A percentile compares a stretch with the other conserved stretches of the same genome.
These are phyloP conservation scores for Bombus picipes DNA, from an alignment of 1,140 invertebrate species.

Conservation along the genomic window DNA sequence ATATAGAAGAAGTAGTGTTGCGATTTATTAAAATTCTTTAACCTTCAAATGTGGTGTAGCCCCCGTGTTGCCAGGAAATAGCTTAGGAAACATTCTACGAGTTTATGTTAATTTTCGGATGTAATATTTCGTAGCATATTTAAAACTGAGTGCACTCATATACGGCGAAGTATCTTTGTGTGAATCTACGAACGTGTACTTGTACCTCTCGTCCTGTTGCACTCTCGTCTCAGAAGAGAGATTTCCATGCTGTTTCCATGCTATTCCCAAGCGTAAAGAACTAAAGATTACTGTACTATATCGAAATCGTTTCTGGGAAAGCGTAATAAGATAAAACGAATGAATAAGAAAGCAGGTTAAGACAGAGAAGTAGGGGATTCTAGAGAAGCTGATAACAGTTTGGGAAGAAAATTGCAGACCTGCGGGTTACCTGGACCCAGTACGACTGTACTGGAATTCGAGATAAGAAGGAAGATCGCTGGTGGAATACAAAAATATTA, in stretches of 20 bases:
- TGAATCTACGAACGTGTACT: conserved; percentile 10
- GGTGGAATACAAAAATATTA: background rate
- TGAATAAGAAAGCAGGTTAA: conserved; percentile 7
- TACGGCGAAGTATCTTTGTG: background rate
- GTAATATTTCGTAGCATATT: conserved; percentile 21
- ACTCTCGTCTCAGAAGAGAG: background rate
- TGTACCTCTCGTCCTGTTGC: background rate
- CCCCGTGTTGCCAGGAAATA: background rate
- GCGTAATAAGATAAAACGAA: background rate
- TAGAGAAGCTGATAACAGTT: conserved; percentile 9
- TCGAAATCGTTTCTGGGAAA: background rate
- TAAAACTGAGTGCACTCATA: conserved; percentile 2
- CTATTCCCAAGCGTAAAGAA: background rate
- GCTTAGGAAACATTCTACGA: background rate
- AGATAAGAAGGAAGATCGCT: conserved; percentile 17
- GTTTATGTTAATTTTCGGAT: conserved; percentile 10
- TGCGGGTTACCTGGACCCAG: background rate
- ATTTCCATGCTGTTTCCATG: background rate
- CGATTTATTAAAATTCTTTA: background rate
- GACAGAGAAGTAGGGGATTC: background rate
- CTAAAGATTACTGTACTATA: background rate
- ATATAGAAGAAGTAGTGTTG: no score
- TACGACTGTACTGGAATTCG: background rate
- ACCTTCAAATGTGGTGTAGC: no score
- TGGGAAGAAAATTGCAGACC: conserved; percentile 20